Percentiles rank a stretch among this genome's conserved stretches.
Conservation (phyloP, 2,113 vertebrate genomes). For the Siniperca knerii region DNA sequence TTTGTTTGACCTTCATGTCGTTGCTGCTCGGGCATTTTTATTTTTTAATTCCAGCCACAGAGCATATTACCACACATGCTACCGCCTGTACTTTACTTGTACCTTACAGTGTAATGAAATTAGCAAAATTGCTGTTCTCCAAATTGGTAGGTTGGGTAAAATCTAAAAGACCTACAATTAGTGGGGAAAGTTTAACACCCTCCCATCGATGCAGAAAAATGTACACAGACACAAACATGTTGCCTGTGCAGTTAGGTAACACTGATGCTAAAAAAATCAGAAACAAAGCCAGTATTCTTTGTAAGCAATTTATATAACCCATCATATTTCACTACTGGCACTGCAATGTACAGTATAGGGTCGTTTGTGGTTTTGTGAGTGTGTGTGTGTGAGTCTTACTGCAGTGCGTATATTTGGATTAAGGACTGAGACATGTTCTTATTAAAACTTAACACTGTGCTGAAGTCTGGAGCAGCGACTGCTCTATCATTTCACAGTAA, state of each 20-base stretch:
- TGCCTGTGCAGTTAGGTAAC: constrained; percentile 10
- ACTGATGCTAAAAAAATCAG: neutral
- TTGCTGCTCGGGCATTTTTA: neutral
- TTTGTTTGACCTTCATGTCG: constrained; percentile 24
- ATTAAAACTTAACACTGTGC: constrained; percentile 63
- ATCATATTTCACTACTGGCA: constrained; percentile 10
- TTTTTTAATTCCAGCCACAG: constrained; percentile 1
- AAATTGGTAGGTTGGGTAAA: constrained; percentile 68
- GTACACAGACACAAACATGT: constrained; percentile 35
- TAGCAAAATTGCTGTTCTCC: constrained; percentile 56
- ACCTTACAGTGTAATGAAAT: constrained; percentile 55
- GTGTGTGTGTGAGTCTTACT: constrained; percentile 22
- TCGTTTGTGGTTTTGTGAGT: constrained; percentile 18
- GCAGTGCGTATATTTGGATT: constrained; percentile 61
- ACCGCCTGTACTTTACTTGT: constrained; percentile 50
- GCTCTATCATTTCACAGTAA: constrained; percentile 27
- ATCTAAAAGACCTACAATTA: constrained; percentile 61
- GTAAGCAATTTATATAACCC: constrained; percentile 2
- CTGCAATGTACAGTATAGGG: neutral
- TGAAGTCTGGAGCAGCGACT: constrained; percentile 16
- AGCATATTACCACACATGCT: constrained; percentile 20
- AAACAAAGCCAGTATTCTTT: constrained; percentile 32
- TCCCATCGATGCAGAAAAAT: constrained; percentile 40
- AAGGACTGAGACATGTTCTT: constrained; percentile 67
- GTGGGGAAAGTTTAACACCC: constrained; percentile 55